A percentile compares a stretch with the other conserved stretches of the same genome.
These are phyloP conservation scores for Osmerus mordax DNA, from an alignment of 2,113 vertebrate genomes.

Conservation along the genomic window DNA sequence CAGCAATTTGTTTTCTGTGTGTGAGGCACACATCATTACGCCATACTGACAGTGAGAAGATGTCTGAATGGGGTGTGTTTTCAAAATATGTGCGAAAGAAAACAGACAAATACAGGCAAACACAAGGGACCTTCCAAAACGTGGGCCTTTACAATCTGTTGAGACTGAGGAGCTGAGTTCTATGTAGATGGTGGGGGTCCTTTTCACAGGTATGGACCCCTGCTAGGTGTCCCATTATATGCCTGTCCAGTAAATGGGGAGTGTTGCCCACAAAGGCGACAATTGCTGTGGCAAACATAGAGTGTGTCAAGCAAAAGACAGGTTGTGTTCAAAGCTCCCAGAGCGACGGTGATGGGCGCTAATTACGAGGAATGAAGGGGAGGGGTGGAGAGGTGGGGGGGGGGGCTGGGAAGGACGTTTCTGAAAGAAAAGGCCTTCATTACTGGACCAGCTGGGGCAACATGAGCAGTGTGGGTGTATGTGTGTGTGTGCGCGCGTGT, in stretches of 20 bases:
- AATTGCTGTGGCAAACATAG: slow-evolving; percentile 68
- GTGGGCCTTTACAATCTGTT: slow-evolving; percentile 55
- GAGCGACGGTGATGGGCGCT: slow-evolving; percentile 64
- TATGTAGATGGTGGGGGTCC: slow-evolving; percentile 65
- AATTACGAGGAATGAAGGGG: slow-evolving; percentile 62
- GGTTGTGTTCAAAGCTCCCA: slow-evolving; percentile 69
- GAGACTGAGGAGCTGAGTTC: slow-evolving; percentile 62
- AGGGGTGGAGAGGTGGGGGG: slow-evolving; percentile 23
- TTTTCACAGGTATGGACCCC: slow-evolving; percentile 78
- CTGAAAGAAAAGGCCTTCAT: slow-evolving; percentile 62
- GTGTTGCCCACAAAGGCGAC: slow-evolving; percentile 69
- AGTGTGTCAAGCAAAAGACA: slow-evolving; percentile 71
- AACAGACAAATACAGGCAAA: slow-evolving; percentile 66
- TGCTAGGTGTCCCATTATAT: slow-evolving; percentile 64
- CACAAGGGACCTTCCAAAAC: slow-evolving; percentile 60
- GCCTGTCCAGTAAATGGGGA: slow-evolving; percentile 67
- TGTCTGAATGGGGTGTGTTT: slow-evolving; percentile 69
- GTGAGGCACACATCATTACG: slow-evolving; percentile 58
- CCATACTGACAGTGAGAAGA: slow-evolving; percentile 50
- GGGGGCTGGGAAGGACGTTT: slow-evolving; percentile 39
- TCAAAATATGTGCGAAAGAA: slow-evolving; percentile 67
- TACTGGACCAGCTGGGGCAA: slow-evolving; percentile 64
- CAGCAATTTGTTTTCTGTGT: slow-evolving; percentile 62
- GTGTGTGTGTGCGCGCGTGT: slow-evolving; percentile 10
- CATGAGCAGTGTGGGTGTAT: slow-evolving; percentile 17